Base-by-base conservation (phyloP, 64 coral and sea anemone species). In the Acropora yongei region DNA sequence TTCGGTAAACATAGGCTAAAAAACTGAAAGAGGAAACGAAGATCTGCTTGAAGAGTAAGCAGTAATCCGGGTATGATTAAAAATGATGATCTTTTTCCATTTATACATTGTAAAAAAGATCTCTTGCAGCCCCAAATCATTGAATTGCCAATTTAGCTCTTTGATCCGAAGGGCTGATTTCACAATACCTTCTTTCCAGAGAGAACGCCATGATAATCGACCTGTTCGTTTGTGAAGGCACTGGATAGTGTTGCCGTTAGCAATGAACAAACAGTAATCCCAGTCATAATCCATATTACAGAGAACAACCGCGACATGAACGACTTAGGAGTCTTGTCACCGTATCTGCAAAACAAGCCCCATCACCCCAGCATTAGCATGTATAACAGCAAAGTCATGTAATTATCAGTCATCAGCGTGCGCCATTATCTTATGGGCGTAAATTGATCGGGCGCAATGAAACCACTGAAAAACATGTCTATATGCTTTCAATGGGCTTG, bases 241-340 rank as follows among this genome's bases (percentile, higher is more conserved):
- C 79, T 82, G 19, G 79, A 60, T 9, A 82, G 79, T 13, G 51
- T 82, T 50, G 79, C 79, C 1, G 79, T 82, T 5, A 82, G 53
- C 20, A 82, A 42, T 41, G 79, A 82, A 41, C 79, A 82, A 43
- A 82, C 10, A 43, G 79, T 61, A 13, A 82, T 42, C 19, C 79
- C 79, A 41, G 39, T 61, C 8, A 43, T 61, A 42, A 81, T 81
- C 79, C 79, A 81, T 41, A 81, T 55, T 10, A 81, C 79, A 61
- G 79, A 81, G 57, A 81, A 81, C 48, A 81, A 3, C 48, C 79
- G 51, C 50, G 50, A 50, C 12, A 9, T 61, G 41, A 61, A 41
- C 12, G 79, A 44, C 79, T 81, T 81, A 14, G 79, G 79, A 42
- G 79, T 81, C 30, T 81, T 81, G 55, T 81, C 79, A 10, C 79